Base-by-base conservation (phyloP, 2,113 vertebrate species). In the Paraplagusia blochii region DNA sequence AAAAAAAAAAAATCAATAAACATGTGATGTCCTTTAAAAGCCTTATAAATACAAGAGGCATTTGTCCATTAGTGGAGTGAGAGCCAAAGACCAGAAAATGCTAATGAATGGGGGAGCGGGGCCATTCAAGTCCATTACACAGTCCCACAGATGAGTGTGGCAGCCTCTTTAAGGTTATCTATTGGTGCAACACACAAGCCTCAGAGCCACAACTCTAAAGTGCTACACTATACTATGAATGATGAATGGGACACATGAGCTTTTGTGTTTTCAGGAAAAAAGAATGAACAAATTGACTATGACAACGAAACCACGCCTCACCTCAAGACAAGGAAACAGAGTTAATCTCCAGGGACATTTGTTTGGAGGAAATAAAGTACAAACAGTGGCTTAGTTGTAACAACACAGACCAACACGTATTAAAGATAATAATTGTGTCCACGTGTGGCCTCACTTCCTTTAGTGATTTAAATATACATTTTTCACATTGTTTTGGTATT, bases 51-150 rank as follows among this genome's bases (percentile, higher is more conserved):
- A 89, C 85, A 85, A 87, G 82, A 83, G 77, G 80, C 84, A 87
- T 87, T 88, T 87, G 78, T 86, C 88, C 88, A 90, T 90, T 91
- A 92, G 87, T 65, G 79, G 84, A 82, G 2, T 2, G 36, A 13
- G 81, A 83, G 84, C 88, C 71, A 69, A 79, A 85, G 81, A 87
- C 77, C 83, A 88, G 83, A 80, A 86, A 89, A 92, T 89, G 88
- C 85, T 90, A 92, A 91, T 91, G 83, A 89, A 85, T 80, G 79
- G 81, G 74, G 74, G 74, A 55, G 80, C 82, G 73, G 88, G 86
- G 87, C 86, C 83, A 90, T 91, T 91, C 68, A 50, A 85, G 87
- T 90, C 90, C 90, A 92, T 92, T 92, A 92, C 86, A 79, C 76
- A 86, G 82, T 85, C 80, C 84, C 79, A 86, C 72, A 72, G 74